Conservation (phyloP, 2,888 invertebrate genomes). For the Sphinx pinastri region DNA sequence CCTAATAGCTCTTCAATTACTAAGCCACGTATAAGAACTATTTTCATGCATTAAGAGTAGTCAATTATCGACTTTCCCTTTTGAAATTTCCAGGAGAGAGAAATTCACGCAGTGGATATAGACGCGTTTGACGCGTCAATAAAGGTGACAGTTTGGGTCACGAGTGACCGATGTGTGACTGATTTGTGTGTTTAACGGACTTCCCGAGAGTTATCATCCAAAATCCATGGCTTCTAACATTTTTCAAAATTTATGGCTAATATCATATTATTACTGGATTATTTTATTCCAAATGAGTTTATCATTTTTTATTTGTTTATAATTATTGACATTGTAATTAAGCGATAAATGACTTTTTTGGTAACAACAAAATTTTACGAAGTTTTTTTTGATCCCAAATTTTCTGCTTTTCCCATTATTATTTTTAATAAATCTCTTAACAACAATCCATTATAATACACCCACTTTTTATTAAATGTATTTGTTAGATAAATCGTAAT, state of each 20-base stretch:
- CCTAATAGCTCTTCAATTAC: conserved; percentile 11
- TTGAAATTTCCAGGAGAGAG: conserved; percentile 75
- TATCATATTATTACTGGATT: background rate
- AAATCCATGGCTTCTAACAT: conserved; percentile 18
- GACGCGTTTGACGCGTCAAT: conserved; percentile 79
- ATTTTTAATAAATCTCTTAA: no score
- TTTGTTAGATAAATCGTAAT: no score
- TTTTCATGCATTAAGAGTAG: conserved; percentile 1
- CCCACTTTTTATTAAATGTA: no score
- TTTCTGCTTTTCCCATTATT: no score
- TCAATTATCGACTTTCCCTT: conserved; percentile 31
- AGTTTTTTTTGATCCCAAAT: no score
- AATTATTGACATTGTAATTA: conserved; percentile 17
- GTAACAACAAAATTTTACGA: background rate
- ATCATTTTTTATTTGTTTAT: background rate
- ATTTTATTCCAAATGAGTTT: background rate
- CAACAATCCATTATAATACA: no score
- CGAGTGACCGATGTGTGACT: conserved; percentile 38
- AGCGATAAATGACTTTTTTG: background rate
- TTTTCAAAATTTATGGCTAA: conserved; percentile 6
- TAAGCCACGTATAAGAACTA: background rate
- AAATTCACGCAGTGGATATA: conserved; percentile 69
- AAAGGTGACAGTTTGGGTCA: conserved; percentile 63
- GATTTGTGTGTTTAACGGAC: conserved; percentile 31
- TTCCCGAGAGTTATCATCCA: conserved; percentile 7